Base-by-base conservation (phyloP, 2,888 invertebrate genomes). In the Thumatha senex region DNA sequence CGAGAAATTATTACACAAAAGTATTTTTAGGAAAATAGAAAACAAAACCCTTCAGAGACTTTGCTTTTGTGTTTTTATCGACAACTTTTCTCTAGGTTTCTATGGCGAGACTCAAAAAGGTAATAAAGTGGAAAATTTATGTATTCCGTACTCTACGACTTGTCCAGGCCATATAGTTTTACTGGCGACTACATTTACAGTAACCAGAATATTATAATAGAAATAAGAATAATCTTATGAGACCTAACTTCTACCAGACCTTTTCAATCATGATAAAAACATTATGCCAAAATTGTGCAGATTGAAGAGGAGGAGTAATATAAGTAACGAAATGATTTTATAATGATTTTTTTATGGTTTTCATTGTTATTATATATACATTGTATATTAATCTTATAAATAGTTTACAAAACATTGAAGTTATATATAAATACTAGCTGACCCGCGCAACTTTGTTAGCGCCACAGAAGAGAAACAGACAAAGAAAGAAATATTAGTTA, bases 1-100 rank as follows among this genome's bases (percentile, higher is more conserved):
- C 70, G 78, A 67, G 72, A 82, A 85, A 80, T 80, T 82, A 84
- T 83, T 79, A 70, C 76, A 61, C 70, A 56, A 60, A 72, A 74
- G 75, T 78, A 80, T 80, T 82, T 80, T 70, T 76, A 77, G 75
- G 78, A 76, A 76, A 79, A 78, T 65, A 71, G 67, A 63, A 73
- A 76, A 75, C 71, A 78, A 78, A 76, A 69, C 70, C 69, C 68
- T 70, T 73, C 46, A 52, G 54, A 63, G 63, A 67, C 63, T 60
- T 69, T 61, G 60, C 63, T 66, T 66, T 56, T 46, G 30, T 12
- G 43, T 39, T 54, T 61, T 57, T 52, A 61, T 56, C 61, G 50
- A 61, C 51, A 53, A 63, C 52, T 70, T 65, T 54, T 54, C 54
- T 56, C 47, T 50, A 63, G 65, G 63, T 63, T 61, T 49, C 51